These are phyloP conservation scores for Drosophila percnosoma DNA, from an alignment of 2,888 invertebrate species.

Conservation along the genomic window DNA sequence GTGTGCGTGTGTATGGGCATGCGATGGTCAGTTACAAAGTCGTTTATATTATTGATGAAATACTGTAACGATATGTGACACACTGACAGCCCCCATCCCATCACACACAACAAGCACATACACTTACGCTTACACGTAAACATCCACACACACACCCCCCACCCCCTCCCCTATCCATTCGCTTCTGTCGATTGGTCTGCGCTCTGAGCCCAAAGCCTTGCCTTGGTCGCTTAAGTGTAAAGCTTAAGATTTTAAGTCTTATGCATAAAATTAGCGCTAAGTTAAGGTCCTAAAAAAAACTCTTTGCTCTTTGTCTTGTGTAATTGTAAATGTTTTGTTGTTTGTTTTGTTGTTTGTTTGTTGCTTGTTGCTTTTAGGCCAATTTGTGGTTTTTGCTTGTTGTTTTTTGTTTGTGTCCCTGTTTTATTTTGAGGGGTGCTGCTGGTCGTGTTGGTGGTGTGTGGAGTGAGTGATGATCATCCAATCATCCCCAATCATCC, in stretches of 20 bases:
- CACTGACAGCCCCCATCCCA: background rate
- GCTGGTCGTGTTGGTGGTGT: background rate
- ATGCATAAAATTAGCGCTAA: slow-evolving; percentile 31
- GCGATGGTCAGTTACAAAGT: slow-evolving; percentile 15
- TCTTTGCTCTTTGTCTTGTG: slow-evolving; percentile 56
- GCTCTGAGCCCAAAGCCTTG: background rate
- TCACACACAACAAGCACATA: background rate
- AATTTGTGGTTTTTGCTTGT: slow-evolving; percentile 25
- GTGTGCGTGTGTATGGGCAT: background rate
- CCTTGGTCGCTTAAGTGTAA: slow-evolving; percentile 7
- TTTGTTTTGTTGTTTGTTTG: slow-evolving; percentile 20
- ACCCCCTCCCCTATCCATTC: no score
- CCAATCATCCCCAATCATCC: background rate
- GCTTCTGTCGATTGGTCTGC: background rate
- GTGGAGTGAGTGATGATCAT: background rate
- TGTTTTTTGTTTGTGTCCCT: slow-evolving; percentile 4
- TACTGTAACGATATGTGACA: background rate
- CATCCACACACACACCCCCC: background rate
- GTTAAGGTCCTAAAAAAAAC: slow-evolving; percentile 30
- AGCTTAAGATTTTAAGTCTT: slow-evolving; percentile 27
- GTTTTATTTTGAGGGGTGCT: slow-evolving; percentile 6
- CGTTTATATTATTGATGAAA: slow-evolving; percentile 14
- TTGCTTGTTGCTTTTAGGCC: slow-evolving; percentile 31
- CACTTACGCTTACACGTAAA: background rate
- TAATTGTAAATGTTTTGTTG: slow-evolving; percentile 46